Percentiles rank a stretch among this genome's conserved stretches.
Conservation (phyloP, 2,113 vertebrate genomes). For the Percopsis transmontana region DNA sequence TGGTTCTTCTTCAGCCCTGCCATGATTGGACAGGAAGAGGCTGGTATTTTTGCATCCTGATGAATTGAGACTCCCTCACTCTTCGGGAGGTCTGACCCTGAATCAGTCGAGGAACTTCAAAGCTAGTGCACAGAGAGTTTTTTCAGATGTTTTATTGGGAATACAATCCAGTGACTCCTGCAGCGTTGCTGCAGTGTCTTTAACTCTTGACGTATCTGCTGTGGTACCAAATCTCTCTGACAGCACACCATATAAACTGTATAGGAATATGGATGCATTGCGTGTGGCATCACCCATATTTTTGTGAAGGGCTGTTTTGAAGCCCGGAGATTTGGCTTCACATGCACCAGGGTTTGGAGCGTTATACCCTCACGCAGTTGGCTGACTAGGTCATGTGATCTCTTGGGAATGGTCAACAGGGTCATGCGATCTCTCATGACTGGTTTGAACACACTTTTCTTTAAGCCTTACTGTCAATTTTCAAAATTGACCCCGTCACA, state of each 20-base stretch:
- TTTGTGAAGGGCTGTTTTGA: too few species aligned
- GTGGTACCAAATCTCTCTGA: not conserved
- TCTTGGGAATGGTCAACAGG: too few species aligned
- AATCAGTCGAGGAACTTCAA: slow-evolving; percentile 66
- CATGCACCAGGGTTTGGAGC: too few species aligned
- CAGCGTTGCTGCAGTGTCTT: slow-evolving; percentile 4
- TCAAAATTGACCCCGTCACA: not conserved
- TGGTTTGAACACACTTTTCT: not conserved
- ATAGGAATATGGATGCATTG: too few species aligned
- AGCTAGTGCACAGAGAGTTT: slow-evolving; percentile 50
- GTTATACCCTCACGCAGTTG: too few species aligned
- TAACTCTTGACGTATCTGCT: not conserved
- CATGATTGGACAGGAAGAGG: slow-evolving; percentile 58
- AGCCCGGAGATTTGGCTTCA: too few species aligned
- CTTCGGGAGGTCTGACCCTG: slow-evolving; percentile 68
- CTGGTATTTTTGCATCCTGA: slow-evolving; percentile 53
- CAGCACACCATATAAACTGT: not conserved
- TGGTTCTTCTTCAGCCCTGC: slow-evolving; percentile 34
- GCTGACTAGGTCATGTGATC: not conserved
- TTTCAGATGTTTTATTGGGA: slow-evolving; percentile 45
- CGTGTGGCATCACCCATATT: too few species aligned
- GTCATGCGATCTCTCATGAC: too few species aligned
- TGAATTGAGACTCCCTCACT: slow-evolving; percentile 64
- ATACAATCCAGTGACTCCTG: slow-evolving; percentile 28
- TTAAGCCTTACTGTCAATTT: too few species aligned